Evolutionary conservation across 2,113 vertebrate genomes (phyloP), one percentile per base, ranked within the genome.

Genomic region (Paramormyrops kingsleyae): DNA sequence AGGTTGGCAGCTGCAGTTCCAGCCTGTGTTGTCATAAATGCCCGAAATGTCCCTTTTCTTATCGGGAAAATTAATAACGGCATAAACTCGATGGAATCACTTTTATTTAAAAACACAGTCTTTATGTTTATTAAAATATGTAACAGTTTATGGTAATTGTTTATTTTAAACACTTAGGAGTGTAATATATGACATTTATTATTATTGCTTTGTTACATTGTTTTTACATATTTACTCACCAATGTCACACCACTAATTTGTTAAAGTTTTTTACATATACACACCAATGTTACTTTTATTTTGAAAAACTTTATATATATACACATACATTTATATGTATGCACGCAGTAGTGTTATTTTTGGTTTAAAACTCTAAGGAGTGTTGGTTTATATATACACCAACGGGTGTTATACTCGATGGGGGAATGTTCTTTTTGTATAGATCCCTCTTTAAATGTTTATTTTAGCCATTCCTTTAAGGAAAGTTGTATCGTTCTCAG

Each of bases 381-480:
- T 70, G 27, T 70, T 70, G n/a, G 31, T 70, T 31, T 70, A 31
- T 31, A 70, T 70, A 27, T 31, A 70, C 27, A 70, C 62, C n/a
- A 31, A 5, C 1, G 10, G 62, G 62, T 66, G n/a, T 66, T 27
- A 66, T n/a, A 53, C 52, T 66, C 31, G 62, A 31, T 53, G n/a
- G n/a, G n/a, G 3, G 62, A 66, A 66, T 66, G 62, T 10, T 66
- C 62, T 66, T 66, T 66, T 66, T 70, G 4, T 70, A 56, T 5
- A 70, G 77, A 21, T 83, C 17, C 44, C 21, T 88, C 87, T 44
- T n/a, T 59, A 88, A 56, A 70, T 88, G 62, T 77, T 88, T 77
- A 77, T 88, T 27, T 88, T 13, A 77, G 27, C 27, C 46, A 31
- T 15, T 47, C 53, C 44, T 21, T n/a, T 77, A 44, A 77, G 44